Conservation (phyloP, 2,113 vertebrate genomes). For the Platichthys flesus region DNA sequence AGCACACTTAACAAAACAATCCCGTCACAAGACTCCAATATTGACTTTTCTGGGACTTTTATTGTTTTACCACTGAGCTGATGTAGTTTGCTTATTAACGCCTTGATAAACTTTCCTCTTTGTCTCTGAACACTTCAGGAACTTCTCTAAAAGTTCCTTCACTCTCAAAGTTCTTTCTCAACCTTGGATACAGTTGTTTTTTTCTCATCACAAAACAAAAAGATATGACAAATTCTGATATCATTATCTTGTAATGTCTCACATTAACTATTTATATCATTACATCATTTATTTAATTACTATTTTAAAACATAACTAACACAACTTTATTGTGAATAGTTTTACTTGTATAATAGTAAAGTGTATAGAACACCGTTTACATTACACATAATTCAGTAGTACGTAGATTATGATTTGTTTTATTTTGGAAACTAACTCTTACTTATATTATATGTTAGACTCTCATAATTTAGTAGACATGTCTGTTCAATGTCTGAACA, state of each 20-base stretch:
- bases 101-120: not conserved
- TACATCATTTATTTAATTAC: not conserved
- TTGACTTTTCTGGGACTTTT: too few relatives aligned
- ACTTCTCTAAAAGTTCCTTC: too few relatives aligned
- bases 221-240: not conserved
- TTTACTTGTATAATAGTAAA: too few relatives aligned
- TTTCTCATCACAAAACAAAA: too few relatives aligned
- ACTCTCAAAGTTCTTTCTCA: too few relatives aligned
- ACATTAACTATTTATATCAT: not conserved
- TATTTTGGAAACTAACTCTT: constrained; percentile 10
- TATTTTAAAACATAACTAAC: too few relatives aligned
- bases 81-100: not conserved
- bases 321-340: too few relatives aligned
- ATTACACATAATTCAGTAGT: not conserved
- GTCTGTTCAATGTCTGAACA: too few relatives aligned
- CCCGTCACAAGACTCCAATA: not conserved
- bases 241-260: not conserved
- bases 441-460: too few relatives aligned
- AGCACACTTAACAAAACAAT: not conserved
- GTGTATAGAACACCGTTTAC: not conserved
- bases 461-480: too few relatives aligned
- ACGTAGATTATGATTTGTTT: not conserved
- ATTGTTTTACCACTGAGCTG: not conserved
- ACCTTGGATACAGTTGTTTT: not conserved
- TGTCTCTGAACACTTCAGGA: too few relatives aligned